phyloP scores from a whole-genome alignment of 2,113 vertebrate genomes.

The Condylura cristata region DNA sequence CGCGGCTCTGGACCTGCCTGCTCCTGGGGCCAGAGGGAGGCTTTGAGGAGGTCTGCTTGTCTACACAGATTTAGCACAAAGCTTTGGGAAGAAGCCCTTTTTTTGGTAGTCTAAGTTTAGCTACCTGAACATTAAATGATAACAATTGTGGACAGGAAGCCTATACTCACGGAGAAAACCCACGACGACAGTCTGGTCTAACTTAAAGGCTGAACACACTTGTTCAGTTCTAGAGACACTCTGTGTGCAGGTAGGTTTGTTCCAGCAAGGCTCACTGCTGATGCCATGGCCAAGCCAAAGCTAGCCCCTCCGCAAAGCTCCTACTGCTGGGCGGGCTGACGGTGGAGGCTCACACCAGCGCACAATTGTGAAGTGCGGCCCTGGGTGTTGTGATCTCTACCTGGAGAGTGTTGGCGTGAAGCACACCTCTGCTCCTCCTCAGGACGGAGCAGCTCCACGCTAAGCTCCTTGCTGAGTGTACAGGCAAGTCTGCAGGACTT shows the following conservation, averaged over 20 bases:
- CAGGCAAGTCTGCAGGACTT: no score
- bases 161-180: background rate
- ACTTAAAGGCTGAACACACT: background rate
- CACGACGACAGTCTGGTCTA: background rate
- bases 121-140: background rate
- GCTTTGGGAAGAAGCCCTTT: background rate
- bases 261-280: background rate
- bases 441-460: background rate
- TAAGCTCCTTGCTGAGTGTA: background rate
- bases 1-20: background rate
- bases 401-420: fast-evolving
- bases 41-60: background rate
- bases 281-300: background rate
- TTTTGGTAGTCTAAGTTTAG: slow-evolving; percentile 13
- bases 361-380: background rate
- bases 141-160: background rate
- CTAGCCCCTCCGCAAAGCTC: background rate
- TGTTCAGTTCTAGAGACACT: background rate
- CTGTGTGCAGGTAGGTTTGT: background rate
- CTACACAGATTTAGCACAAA: background rate
- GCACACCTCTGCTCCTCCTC: background rate
- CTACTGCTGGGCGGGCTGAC: background rate
- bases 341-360: background rate
- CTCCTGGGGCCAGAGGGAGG: background rate
- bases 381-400: background rate